Conservation (phyloP, 2,888 invertebrate genomes). For the Charanyca ferruginea region DNA sequence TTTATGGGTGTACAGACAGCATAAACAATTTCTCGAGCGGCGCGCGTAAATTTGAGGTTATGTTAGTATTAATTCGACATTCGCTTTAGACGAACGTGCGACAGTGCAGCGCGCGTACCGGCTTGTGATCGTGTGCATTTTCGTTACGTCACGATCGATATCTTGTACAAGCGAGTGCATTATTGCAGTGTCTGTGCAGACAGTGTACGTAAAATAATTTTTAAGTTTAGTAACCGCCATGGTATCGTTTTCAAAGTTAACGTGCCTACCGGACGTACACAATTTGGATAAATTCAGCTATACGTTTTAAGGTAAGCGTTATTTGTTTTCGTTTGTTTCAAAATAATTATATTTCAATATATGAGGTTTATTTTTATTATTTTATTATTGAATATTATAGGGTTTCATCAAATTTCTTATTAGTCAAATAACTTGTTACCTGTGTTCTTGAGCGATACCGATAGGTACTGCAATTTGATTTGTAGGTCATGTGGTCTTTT, state of each 20-base stretch:
- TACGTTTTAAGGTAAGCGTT: slow-evolving; percentile 63
- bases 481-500: slow-evolving; percentile 44
- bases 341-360: neutral
- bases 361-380: neutral
- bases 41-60: slow-evolving; percentile 90
- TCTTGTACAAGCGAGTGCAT: slow-evolving; percentile 81
- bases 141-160: slow-evolving; percentile 83
- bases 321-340: slow-evolving; percentile 11
- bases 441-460: slow-evolving; percentile 1
- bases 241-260: slow-evolving; percentile 74
- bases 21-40: slow-evolving; percentile 87
- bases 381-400: neutral
- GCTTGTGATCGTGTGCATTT: slow-evolving; percentile 74
- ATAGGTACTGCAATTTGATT: slow-evolving; percentile 26
- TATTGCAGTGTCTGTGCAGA: slow-evolving; percentile 73
- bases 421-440: slow-evolving; percentile 8
- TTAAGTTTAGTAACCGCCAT: slow-evolving; percentile 67
- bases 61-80: slow-evolving; percentile 88
- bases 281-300: slow-evolving; percentile 72
- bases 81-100: slow-evolving; percentile 82
- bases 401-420: slow-evolving; percentile 6
- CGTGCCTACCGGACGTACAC: slow-evolving; percentile 69
- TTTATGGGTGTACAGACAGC: slow-evolving; percentile 83
- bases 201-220: slow-evolving; percentile 69
- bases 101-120: slow-evolving; percentile 60